Percentiles rank a stretch among this genome's conserved stretches.
These are phyloP conservation scores for Cenopis cana DNA, from an alignment of 2,888 invertebrate genomes.

Conservation along the genomic window DNA sequence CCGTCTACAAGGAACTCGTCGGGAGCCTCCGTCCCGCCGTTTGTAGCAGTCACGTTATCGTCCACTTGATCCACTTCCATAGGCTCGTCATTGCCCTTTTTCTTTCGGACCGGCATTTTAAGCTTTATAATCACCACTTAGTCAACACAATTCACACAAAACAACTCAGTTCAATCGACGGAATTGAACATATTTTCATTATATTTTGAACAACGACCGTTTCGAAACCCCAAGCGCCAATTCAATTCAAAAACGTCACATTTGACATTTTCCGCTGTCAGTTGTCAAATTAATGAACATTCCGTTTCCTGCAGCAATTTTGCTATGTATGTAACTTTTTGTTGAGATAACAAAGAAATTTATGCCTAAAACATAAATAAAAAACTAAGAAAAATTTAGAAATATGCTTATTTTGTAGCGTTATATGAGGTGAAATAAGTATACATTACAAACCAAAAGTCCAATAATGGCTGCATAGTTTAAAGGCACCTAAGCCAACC, in stretches of 20 bases:
- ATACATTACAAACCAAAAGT: not conserved
- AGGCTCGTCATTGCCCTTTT: conserved; percentile 63
- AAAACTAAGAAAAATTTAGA: no score
- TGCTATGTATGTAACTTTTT: no score
- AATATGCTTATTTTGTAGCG: no score
- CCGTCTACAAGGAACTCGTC: conserved; percentile 54
- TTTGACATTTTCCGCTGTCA: conserved; percentile 28
- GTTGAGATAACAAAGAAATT: no score
- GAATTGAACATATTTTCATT: conserved; percentile 31
- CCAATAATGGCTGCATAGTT: not conserved
- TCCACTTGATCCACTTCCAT: conserved; percentile 78
- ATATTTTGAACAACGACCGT: conserved; percentile 43
- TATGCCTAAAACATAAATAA: no score
- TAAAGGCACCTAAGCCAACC: not conserved
- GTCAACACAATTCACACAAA: conserved; percentile 3
- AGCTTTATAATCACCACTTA: conserved; percentile 18
- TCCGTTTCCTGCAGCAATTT: conserved; percentile 6
- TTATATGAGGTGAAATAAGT: not conserved
- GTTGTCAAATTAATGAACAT: not conserved
- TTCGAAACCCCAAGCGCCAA: conserved; percentile 34
- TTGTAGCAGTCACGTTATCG: conserved; percentile 52
- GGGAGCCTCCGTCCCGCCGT: conserved; percentile 50
- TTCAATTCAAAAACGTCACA: conserved; percentile 15
- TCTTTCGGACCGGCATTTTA: conserved; percentile 66
- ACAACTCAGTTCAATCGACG: not conserved